phyloP scores from a whole-genome alignment of 2,888 invertebrate genomes.

The Carpatolechia fugitivella region DNA sequence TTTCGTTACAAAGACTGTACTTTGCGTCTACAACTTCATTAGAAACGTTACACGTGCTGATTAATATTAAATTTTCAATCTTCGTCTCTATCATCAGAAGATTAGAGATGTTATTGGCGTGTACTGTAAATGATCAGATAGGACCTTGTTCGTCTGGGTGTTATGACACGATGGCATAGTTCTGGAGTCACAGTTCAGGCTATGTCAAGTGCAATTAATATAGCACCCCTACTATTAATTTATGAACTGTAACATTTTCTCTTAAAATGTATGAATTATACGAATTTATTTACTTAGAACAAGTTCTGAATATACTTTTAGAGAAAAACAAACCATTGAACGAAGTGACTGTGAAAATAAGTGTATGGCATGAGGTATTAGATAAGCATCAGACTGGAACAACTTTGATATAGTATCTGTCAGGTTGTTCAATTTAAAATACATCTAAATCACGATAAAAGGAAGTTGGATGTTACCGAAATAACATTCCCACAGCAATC shows the following conservation, averaged over 20 bases:
- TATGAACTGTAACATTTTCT: background rate
- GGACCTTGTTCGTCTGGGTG: background rate
- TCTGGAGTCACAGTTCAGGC: constrained; percentile 36
- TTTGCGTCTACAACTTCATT: constrained; percentile 24
- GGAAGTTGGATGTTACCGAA: background rate
- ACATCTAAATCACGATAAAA: constrained; percentile 1
- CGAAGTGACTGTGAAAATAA: background rate
- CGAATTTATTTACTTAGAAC: no score
- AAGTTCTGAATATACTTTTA: no score
- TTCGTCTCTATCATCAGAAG: constrained; percentile 15
- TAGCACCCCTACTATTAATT: constrained; percentile 7
- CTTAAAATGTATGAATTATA: no score
- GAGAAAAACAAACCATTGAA: no score
- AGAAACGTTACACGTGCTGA: constrained; percentile 14
- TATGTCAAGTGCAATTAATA: constrained; percentile 31
- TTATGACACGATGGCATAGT: constrained; percentile 28
- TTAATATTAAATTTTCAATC: background rate
- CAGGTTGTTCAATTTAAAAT: background rate
- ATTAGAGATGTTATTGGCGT: background rate
- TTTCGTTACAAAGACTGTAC: constrained; percentile 15
- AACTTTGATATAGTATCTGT: background rate
- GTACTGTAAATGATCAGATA: background rate
- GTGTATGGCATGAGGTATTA: background rate
- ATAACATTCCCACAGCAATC: constrained; percentile 10
- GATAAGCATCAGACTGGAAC: background rate